Evolutionary conservation across 2,113 vertebrate species (phyloP), one percentile per base, ranked within the genome.

Genomic region (Notarius quadriscutis): DNA sequence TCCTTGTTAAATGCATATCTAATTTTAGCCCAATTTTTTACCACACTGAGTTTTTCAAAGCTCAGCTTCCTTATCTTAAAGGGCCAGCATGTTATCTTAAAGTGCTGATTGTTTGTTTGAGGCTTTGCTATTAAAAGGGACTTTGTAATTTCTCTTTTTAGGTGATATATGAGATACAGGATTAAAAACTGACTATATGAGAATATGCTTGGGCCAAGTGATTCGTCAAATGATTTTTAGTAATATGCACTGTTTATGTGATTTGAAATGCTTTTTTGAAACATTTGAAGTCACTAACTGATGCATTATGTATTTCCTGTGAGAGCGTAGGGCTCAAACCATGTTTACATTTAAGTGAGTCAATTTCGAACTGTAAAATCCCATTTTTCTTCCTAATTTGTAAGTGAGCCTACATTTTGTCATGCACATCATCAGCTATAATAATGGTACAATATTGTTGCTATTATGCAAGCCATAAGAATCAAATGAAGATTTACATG

Each of bases 81-180:
- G 85, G 30, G 62, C 34, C 86, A 63, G 12, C 74, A 57, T 63
- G 30, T 25, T 48, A 25, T 48, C 34, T 48, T 48, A 87, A 88
- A 90, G 51, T 83, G 88, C 89, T 85, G 84, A 87, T 65, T 48
- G 34, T 51, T 67, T 77, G 77, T 86, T 87, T 77, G 15, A 5
- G 7, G 57, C 34, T 25, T 41, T n/a, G 50, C 87, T 67, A 86
- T 90, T 89, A 86, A 89, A 83, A 27, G 11, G 8, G 55, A 34
- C 55, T 67, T 83, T 86, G 79, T 41, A 53, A 27, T 51, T 67
- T 86, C 17, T 74, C 58, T 82, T 85, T 48, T 71, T 63, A 75
- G 81, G 15, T 27, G 87, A 90, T 90, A 34, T 63, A 78, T 86
- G 11, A 65, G 72, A 62, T 87, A 87, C 83, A 62, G 60, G 41